Conservation (phyloP, 2,797 vertebrate species). For the Masticophis lateralis region DNA sequence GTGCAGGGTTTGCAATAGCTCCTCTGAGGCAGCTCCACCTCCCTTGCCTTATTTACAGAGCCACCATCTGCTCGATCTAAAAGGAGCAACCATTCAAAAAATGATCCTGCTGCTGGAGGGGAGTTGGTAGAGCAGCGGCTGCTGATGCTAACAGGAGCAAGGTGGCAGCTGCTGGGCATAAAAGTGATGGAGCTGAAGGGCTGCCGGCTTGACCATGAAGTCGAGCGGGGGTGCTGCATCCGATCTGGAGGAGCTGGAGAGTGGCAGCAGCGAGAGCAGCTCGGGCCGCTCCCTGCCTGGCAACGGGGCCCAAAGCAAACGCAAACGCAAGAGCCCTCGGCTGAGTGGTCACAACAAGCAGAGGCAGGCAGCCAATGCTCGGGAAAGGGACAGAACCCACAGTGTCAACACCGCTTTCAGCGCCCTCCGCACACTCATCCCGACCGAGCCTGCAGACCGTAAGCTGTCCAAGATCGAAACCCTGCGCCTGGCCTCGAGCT, state of each 20-base stretch:
- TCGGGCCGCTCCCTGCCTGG: conserved; percentile 72
- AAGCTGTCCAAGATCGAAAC: conserved; percentile 92
- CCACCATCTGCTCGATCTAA: conserved; percentile 71
- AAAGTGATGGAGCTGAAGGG: conserved; percentile 71
- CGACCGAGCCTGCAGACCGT: conserved; percentile 85
- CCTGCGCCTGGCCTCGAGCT: conserved; percentile 86
- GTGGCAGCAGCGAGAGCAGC: conserved; percentile 72
- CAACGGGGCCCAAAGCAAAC: conserved; percentile 39
- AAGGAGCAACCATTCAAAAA: conserved; percentile 81
- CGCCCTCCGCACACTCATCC: conserved; percentile 85
- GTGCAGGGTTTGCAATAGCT: conserved; percentile 43
- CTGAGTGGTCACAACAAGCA: conserved; percentile 74
- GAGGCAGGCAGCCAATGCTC: conserved; percentile 86
- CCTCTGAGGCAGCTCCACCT: conserved; percentile 72
- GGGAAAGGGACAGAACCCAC: conserved; percentile 86
- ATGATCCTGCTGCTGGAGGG: conserved; percentile 70
- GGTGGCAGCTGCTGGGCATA: conserved; percentile 63
- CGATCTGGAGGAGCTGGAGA: conserved; percentile 74
- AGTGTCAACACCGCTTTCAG: conserved; percentile 88
- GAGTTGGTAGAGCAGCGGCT: conserved; percentile 50
- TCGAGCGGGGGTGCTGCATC: conserved; percentile 37
- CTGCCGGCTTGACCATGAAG: conserved; percentile 50
- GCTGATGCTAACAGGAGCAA: conserved; percentile 48
- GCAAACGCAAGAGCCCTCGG: conserved; percentile 52
- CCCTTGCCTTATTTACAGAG: conserved; percentile 69